Conservation (phyloP, 2,113 vertebrate genomes). For the Crotalus horridus region DNA sequence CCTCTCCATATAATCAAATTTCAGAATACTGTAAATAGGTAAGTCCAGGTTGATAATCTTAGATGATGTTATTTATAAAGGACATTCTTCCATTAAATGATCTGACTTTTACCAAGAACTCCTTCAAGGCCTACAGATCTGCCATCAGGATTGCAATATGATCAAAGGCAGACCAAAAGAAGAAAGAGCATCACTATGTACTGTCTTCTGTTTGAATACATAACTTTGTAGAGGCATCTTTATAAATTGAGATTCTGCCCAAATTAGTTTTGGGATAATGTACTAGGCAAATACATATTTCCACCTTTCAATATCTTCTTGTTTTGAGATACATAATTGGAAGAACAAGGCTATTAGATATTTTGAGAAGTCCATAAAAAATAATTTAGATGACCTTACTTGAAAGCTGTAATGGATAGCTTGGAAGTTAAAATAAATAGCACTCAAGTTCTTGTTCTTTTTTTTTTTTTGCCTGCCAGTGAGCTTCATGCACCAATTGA, state of each 20-base stretch:
- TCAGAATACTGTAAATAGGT: background rate
- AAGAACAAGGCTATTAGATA: background rate
- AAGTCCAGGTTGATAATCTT: background rate
- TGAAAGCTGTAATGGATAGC: background rate
- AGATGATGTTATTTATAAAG: background rate
- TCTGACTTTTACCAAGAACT: background rate
- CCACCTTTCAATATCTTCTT: background rate
- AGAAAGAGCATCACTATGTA: background rate
- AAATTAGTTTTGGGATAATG: background rate
- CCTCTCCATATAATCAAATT: background rate
- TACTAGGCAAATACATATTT: background rate
- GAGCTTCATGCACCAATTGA: background rate
- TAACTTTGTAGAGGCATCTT: background rate
- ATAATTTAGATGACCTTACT: background rate
- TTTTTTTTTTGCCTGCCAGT: background rate
- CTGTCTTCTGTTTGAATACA: background rate
- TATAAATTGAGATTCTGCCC: background rate
- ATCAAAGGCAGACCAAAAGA: background rate
- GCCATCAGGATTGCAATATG: background rate
- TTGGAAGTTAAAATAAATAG: background rate
- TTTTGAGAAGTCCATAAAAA: background rate
- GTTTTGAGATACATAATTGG: background rate
- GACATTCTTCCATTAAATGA: background rate
- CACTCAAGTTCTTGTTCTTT: background rate
- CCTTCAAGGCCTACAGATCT: background rate